A percentile compares a stretch with the other conserved stretches of the same genome.
phyloP scores from a whole-genome alignment of 2,888 invertebrate species.

The Fragum fragum region DNA sequence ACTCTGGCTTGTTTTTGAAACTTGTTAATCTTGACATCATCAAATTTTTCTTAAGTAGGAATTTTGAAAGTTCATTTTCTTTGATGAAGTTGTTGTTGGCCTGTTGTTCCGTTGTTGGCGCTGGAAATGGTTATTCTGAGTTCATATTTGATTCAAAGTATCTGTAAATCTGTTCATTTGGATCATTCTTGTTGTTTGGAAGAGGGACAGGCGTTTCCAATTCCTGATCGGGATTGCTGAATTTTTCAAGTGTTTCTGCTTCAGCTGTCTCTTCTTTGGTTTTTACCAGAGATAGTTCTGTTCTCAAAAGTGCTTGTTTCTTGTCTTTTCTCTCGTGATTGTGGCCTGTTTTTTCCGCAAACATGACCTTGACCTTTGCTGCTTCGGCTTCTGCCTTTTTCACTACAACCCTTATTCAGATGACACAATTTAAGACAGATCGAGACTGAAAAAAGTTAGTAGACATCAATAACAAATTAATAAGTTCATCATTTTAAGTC shows the following conservation, averaged over 20 bases:
- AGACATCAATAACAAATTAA: no score
- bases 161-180: background rate
- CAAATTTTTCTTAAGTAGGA: slow-evolving; percentile 42
- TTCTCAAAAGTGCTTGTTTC: background rate
- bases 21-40: slow-evolving; percentile 33
- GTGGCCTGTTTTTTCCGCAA: background rate
- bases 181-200: background rate
- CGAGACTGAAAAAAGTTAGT: no score
- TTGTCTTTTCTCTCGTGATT: background rate
- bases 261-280: background rate
- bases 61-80: slow-evolving; percentile 1
- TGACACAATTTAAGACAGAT: background rate
- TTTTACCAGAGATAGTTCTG: background rate
- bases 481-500: no score
- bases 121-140: background rate
- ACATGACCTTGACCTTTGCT: background rate
- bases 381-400: slow-evolving; percentile 17
- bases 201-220: background rate
- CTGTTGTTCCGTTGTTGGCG: background rate
- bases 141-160: background rate
- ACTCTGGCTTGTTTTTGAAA: slow-evolving; percentile 42
- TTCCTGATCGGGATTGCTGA: background rate
- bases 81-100: background rate
- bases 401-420: no score
- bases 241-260: background rate